These are phyloP conservation scores for Phodopus roborovskii DNA, from an alignment of 2,113 vertebrate genomes.

Conservation along the genomic window DNA sequence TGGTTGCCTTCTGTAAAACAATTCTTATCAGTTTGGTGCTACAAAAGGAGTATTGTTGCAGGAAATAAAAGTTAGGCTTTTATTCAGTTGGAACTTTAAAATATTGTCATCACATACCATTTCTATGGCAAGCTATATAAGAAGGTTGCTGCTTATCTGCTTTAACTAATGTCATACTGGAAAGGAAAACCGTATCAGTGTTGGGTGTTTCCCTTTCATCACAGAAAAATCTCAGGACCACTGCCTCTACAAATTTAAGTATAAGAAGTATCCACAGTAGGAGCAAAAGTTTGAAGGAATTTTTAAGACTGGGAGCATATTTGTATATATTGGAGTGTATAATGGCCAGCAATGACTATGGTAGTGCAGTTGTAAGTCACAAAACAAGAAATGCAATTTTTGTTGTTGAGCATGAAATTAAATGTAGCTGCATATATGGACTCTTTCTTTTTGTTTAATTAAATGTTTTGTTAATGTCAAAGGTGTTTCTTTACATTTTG, in stretches of 20 bases:
- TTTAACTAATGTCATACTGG: background rate
- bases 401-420: background rate
- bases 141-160: background rate
- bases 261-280: background rate
- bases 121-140: background rate
- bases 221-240: background rate
- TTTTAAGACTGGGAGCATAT: background rate
- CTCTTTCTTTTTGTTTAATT: background rate
- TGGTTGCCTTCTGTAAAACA: background rate
- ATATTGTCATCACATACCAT: background rate
- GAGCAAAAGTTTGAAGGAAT: background rate
- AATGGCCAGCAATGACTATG: background rate
- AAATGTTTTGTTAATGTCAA: slow-evolving; percentile 38
- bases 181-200: background rate
- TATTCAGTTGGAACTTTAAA: background rate
- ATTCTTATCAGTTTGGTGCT: background rate
- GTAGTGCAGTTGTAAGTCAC: background rate
- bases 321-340: background rate
- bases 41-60: background rate
- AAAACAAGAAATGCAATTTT: background rate
- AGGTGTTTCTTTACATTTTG: background rate
- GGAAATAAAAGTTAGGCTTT: background rate
- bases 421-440: background rate
- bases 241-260: background rate
- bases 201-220: background rate